Conservation (phyloP, 1,140 invertebrate genomes). For the Notospermus geniculatus region DNA sequence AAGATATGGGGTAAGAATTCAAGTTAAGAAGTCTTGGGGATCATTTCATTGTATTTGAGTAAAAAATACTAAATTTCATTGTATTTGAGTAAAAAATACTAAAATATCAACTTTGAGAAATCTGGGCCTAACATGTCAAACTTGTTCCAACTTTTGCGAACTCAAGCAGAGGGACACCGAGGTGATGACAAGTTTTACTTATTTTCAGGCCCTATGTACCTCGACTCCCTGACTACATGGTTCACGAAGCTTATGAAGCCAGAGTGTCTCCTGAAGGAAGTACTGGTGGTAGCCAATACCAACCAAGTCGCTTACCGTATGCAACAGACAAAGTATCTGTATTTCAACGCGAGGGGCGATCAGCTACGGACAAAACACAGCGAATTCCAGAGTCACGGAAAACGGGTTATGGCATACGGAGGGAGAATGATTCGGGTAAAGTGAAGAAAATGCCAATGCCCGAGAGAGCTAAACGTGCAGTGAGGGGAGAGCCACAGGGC, state of each 20-base stretch:
- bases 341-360: constrained; percentile 34
- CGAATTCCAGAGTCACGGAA: constrained; percentile 38
- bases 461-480: not conserved
- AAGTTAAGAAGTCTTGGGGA: not conserved
- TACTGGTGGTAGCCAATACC: not conserved
- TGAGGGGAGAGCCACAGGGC: not conserved
- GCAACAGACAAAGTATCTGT: constrained; percentile 33
- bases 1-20: not conserved
- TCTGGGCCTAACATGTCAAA: too few relatives aligned
- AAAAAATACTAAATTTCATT: too few relatives aligned
- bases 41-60: not conserved
- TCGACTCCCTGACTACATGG: constrained; percentile 50
- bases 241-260: constrained; percentile 35
- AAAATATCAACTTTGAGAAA: too few relatives aligned
- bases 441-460: not conserved
- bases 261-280: constrained; percentile 10
- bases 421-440: constrained; percentile 23
- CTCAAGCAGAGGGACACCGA: too few relatives aligned
- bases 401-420: constrained; percentile 39
- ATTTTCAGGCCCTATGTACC: constrained; percentile 38
- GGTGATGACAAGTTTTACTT: too few relatives aligned
- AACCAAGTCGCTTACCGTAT: constrained; percentile 27
- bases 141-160: too few relatives aligned
- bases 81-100: too few relatives aligned
- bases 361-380: constrained; percentile 40